Base-by-base conservation (phyloP, 64 coral and sea anemone genomes). In the Actinia equina region DNA sequence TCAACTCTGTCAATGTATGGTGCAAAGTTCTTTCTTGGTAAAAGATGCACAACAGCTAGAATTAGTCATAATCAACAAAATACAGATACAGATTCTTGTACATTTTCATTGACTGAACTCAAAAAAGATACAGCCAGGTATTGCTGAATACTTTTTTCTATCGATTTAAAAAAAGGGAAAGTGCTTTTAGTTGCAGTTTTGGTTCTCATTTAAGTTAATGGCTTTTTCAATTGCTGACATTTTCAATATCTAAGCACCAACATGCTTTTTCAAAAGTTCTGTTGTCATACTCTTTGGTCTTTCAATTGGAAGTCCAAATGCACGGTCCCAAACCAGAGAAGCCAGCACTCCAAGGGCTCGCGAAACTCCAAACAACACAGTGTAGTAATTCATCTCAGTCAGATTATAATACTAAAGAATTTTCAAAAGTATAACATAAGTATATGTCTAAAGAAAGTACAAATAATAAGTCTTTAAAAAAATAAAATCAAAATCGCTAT, bases 351-450 rank as follows among this genome's bases (percentile, higher is more conserved):
- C 96, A 84, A 98, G 81, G 54, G 96, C 96, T 42, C 96, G 89
- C 2, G 96, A 98, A 8, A 98, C 96, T 49, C 96, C 96, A 93
- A 98, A 98, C 71, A 98, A 46, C 6, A 98, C 96, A 12, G 96
- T 98, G 88, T 98, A 98, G 65, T 95, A 98, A 52, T 91, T 98
- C 96, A 98, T 98, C 74, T 98, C 96, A 52, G 81, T 93, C 65
- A 98, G 64, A 16, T 93, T 93, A 88, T 98, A 98, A 54, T 92
- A 92, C 96, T 98, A 54, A 62, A 92, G 78, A 16, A 90, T 86
- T 46, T 65, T 26, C 2, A 10, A 74, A 74, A 41, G 41, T 45
- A 79, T 10, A 57, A 57, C 6, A 19, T 65, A 23, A 9, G 62
- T 65, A 22, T 1, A 23, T 22, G 18, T 65, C 0, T 37, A n/a